Evolutionary conservation across 2,797 vertebrate species (phyloP).

Genomic region (Graptemys geographica): DNA sequence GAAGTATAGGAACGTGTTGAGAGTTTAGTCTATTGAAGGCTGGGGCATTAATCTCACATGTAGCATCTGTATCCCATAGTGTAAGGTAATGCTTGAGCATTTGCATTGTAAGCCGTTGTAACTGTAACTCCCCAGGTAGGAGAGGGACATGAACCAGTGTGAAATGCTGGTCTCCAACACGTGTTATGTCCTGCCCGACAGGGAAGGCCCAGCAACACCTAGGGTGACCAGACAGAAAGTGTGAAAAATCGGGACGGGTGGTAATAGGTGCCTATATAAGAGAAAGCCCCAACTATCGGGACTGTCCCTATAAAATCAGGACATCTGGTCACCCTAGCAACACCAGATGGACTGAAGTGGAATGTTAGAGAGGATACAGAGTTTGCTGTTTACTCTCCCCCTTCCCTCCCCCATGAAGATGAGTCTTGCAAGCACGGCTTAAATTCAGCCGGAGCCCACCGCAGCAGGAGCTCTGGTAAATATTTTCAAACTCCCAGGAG

Average conservation of each 20-base stretch:
- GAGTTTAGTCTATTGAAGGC: background rate
- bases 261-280: too few species aligned
- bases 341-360: background rate
- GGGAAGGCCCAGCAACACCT: background rate
- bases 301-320: too few species aligned
- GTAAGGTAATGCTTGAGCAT: background rate
- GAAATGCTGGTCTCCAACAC: background rate
- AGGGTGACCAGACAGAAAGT: too few species aligned
- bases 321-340: background rate
- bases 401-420: background rate
- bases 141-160: background rate
- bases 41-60: background rate
- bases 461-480: too few species aligned
- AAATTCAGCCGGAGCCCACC: too few species aligned
- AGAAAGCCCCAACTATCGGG: too few species aligned
- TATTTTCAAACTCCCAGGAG: too few species aligned
- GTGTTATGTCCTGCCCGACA: background rate
- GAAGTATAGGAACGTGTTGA: background rate
- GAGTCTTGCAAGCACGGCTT: too few species aligned
- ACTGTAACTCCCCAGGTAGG: background rate
- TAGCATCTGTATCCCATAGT: too few species aligned
- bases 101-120: background rate
- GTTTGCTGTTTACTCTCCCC: background rate
- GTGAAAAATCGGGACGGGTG: too few species aligned
- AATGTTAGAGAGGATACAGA: background rate